phyloP scores from a whole-genome alignment of 1,140 invertebrate species.

The Platorchestia sp. region DNA sequence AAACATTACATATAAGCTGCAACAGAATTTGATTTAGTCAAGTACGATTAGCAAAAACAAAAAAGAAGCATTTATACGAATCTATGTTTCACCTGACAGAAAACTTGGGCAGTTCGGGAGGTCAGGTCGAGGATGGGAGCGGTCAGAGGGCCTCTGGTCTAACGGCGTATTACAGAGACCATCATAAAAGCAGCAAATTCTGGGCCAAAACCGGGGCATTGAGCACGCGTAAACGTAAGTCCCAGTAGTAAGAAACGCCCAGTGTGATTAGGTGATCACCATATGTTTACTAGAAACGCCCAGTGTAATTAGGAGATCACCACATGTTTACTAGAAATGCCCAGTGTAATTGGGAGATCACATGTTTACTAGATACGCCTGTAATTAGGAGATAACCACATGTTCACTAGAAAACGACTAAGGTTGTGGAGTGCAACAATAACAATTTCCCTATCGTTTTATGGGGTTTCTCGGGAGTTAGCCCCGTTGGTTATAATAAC shows the following conservation, averaged over 20 bases:
- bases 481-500: no score
- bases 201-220: neutral
- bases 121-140: neutral
- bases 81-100: neutral
- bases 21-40: no score
- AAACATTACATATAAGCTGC: no score
- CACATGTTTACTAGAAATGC: neutral
- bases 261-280: no score
- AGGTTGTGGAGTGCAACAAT: no score
- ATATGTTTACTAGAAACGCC: no score
- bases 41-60: neutral
- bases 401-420: neutral
- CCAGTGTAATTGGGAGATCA: no score
- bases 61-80: neutral
- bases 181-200: neutral
- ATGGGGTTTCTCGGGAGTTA: no score
- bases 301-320: neutral
- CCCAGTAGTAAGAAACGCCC: neutral
- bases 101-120: neutral
- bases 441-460: no score
- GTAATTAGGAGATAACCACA: neutral
- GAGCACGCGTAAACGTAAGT: neutral
- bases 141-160: neutral
- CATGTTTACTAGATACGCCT: no score
- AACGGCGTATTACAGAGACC: neutral